Conservation (phyloP, 2,797 vertebrate genomes). For the Percopsis omiscomaycus region DNA sequence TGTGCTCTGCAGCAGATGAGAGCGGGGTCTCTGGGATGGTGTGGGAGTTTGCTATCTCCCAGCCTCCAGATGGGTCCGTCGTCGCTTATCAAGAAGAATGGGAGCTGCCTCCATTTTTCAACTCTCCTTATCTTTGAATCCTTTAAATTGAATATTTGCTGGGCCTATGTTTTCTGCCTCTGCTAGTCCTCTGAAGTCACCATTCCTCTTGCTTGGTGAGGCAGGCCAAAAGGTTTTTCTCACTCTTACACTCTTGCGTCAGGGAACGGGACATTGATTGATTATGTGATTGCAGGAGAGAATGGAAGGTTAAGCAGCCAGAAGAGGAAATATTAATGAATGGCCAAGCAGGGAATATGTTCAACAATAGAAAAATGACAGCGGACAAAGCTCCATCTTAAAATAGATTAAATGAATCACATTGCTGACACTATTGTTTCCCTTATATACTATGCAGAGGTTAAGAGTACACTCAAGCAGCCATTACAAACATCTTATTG, state of each 20-base stretch:
- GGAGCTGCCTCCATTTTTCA: conserved; percentile 85
- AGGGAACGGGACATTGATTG: conserved; percentile 74
- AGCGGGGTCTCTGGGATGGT: conserved; percentile 78
- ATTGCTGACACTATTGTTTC: conserved; percentile 61
- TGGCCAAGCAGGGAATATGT: conserved; percentile 50
- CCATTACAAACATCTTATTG: conserved; percentile 71
- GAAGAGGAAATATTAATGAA: conserved; percentile 56
- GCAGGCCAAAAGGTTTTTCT: conserved; percentile 71
- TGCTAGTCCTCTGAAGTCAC: conserved; percentile 72
- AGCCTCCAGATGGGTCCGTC: conserved; percentile 83
- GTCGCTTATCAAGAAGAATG: conserved; percentile 87
- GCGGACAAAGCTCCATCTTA: conserved; percentile 53
- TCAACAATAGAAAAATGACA: conserved; percentile 61
- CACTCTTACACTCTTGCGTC: conserved; percentile 61
- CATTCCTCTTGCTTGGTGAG: conserved; percentile 69
- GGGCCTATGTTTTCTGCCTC: conserved; percentile 78
- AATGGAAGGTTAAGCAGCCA: conserved; percentile 68
- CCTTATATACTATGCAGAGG: conserved; percentile 58
- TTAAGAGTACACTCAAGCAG: conserved; percentile 74
- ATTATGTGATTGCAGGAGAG: conserved; percentile 73
- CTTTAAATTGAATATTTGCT: conserved; percentile 88
- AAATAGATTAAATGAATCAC: conserved; percentile 66
- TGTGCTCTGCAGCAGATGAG: conserved; percentile 74
- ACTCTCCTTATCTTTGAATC: conserved; percentile 82
- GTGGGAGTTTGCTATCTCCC: conserved; percentile 84